Base-by-base conservation (phyloP, 2,888 invertebrate genomes). In the Crioceris asparagi region DNA sequence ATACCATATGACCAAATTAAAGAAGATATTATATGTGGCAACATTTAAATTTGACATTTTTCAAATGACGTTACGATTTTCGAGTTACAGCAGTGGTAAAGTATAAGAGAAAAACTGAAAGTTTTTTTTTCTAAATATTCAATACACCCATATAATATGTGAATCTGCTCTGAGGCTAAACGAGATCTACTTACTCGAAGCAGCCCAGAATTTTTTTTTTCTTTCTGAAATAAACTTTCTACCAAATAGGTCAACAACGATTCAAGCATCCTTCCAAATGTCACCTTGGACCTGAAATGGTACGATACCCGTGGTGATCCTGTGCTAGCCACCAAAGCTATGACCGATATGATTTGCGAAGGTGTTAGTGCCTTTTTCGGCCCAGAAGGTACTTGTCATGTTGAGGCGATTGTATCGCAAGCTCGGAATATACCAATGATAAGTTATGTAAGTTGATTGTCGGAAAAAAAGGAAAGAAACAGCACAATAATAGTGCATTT, bases 391-490 rank as follows among this genome's bases (percentile, higher is more conserved):
- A 78, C 81, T 35, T 96, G 96, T 67, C 76, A 82, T 57, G 88
- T 91, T n/a, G 94, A 94, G 65, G 92, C 94, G 36, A 86, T 88
- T 53, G 81, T 96, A 36, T 84, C 94, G 16, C 88, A 93, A 60
- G 83, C 93, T 30, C 78, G 86, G 62, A 92, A 94, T 69, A 77
- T 93, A 58, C 93, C 94, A 40, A 93, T 96, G 88, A 87, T 96
- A 64, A 90, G 92, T 60, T 93, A 93, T 67, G 94, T 94, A 68
- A 83, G 93, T 81, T 25, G 6, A 10, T 4, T 3, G 3, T 3
- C 3, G 12, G 3, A 3, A n/a, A n/a, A n/a, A n/a, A n/a, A n/a
- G n/a, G n/a, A n/a, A 10, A 21, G 10, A 7, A 21, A 21, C 21
- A 21, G 21, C 10, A 21, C 6, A 21, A 21, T 21, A 10, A 21